Base-by-base conservation (phyloP, 2,888 invertebrate species). In the Panopea generosa region DNA sequence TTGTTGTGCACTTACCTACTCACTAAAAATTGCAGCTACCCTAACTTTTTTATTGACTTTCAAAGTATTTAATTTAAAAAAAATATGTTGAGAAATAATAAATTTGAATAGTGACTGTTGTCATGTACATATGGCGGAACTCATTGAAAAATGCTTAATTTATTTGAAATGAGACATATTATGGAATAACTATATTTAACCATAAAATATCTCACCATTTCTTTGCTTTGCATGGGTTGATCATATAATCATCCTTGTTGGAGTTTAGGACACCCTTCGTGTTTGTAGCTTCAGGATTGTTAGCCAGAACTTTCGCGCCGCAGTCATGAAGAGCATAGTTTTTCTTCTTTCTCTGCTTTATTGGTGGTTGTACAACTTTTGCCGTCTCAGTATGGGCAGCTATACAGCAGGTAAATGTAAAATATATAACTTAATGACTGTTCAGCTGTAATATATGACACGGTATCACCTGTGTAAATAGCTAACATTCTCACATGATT, bases 321-420 rank as follows among this genome's bases (percentile, higher is more conserved):
- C 99, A 99, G 89, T 98, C 98, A 3, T 96, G 96, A 0, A 98
- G 97, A 1, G 99, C 99, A 93, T 98, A 99, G 93, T 99, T 99
- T 92, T 98, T 98, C 85, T 87, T 89, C 69, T 89, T 88, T 33
- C 84, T 81, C 47, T 85, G 77, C 61, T 82, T 84, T 4, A 65
- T 56, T 18, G 65, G 55, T 9, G 74, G 47, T 2, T 62, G 47
- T 4, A 61, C 43, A 0, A 59, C 29, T 40, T 38, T 62, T 7
- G 62, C 66, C 2, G 53, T 55, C 20, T 62, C 73, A 7, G 55
- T 22, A 24, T 67, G 50, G 14, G 66, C 78, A 73, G 55, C 33
- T 33, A 33, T 33, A 33, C n/a, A n/a, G n/a, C n/a, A n/a, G n/a
- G n/a, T n/a, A n/a, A n/a, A n/a, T n/a, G n/a, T n/a, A n/a, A n/a